Conservation (phyloP, 2,113 vertebrate species). For the Indicator maculatus region DNA sequence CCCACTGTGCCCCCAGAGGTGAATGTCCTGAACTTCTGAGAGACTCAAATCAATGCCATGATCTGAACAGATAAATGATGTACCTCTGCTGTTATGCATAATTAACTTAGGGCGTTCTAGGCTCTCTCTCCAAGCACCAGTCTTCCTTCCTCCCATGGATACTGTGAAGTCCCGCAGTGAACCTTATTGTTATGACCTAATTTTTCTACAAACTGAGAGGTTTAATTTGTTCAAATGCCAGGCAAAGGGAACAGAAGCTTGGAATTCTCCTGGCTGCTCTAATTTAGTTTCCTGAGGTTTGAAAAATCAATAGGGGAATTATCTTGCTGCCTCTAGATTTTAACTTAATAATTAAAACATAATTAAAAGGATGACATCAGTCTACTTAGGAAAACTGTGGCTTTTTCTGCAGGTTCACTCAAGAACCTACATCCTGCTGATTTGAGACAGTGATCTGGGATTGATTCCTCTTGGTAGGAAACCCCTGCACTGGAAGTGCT, state of each 20-base stretch:
- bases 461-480: not conserved
- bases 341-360: not conserved
- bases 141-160: conserved; percentile 43
- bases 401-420: not conserved
- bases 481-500: not conserved
- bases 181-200: conserved; percentile 30
- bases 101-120: not conserved
- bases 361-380: not conserved
- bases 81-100: conserved; percentile 1
- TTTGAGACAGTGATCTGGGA: not conserved
- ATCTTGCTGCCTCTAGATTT: not conserved
- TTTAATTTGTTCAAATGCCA: conserved; percentile 51
- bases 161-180: conserved; percentile 27
- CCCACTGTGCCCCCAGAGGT: not conserved
- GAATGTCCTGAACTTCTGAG: not conserved
- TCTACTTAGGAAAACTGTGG: not conserved
- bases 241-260: not conserved
- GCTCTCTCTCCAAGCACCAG: not conserved
- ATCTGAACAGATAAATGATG: not conserved
- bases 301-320: conserved; percentile 16
- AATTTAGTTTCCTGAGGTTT: conserved; percentile 15
- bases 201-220: conserved; percentile 29
- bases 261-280: not conserved
- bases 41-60: not conserved
- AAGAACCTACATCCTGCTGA: not conserved